phyloP scores from a whole-genome alignment of 2,888 invertebrate species.

The Elysia crispata region DNA sequence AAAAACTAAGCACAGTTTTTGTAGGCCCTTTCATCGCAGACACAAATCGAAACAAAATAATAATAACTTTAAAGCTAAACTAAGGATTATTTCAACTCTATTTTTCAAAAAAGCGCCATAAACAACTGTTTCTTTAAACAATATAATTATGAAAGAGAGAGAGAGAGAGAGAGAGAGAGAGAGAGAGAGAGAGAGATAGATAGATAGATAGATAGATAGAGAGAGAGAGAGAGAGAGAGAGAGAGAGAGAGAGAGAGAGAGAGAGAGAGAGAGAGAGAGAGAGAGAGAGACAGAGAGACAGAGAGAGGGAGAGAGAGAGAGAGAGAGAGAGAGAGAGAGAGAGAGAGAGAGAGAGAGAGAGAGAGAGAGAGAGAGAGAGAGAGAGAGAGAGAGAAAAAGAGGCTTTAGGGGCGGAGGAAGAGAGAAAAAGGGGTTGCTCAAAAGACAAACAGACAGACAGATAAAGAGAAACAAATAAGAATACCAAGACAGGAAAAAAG shows the following conservation, averaged over 20 bases:
- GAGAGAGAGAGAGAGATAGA: conserved; percentile 3
- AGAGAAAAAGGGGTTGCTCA: not conserved
- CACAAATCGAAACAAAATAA: too few species aligned
- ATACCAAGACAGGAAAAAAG: not conserved
- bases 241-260: conserved; percentile 19
- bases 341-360: conserved; percentile 33
- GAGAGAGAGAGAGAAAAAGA: not conserved
- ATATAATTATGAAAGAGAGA: conserved; percentile 2
- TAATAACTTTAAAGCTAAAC: too few species aligned
- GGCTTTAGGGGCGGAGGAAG: too few species aligned
- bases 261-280: conserved; percentile 21
- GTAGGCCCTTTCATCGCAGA: too few species aligned
- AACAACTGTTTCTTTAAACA: too few species aligned
- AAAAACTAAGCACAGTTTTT: too few species aligned
- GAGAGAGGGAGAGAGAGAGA: not conserved
- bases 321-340: conserved; percentile 6
- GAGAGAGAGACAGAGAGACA: not conserved
- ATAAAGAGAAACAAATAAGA: not conserved
- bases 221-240: conserved; percentile 17
- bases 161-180: not conserved
- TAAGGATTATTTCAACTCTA: too few species aligned
- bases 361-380: not conserved
- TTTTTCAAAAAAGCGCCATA: too few species aligned
- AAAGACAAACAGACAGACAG: not conserved
- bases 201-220: not conserved